These are phyloP conservation scores for Chaetoderma sp. DNA, from an alignment of 2,888 invertebrate species.

Conservation along the genomic window DNA sequence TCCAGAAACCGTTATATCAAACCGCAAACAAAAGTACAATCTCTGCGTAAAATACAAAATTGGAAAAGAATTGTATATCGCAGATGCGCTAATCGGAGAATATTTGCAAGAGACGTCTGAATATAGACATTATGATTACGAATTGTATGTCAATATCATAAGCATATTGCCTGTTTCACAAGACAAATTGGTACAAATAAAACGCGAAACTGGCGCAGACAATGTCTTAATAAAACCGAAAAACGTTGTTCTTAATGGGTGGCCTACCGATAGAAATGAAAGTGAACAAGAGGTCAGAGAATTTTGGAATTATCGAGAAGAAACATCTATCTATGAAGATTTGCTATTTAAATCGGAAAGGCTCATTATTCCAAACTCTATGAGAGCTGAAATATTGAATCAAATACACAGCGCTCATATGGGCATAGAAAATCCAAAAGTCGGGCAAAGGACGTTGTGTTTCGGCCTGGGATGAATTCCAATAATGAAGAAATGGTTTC, in stretches of 20 bases:
- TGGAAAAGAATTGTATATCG: background rate
- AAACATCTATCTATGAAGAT: constrained; percentile 1
- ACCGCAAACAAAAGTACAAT: constrained; percentile 11
- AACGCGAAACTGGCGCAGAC: constrained; percentile 20
- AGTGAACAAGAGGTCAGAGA: constrained; percentile 7
- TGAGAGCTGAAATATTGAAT: no score
- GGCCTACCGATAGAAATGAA: constrained; percentile 8
- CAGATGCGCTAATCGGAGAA: background rate
- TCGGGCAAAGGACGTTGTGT: no score
- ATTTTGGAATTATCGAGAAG: constrained; percentile 20
- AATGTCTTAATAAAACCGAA: background rate
- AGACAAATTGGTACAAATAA: constrained; percentile 25
- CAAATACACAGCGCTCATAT: no score
- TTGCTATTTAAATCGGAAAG: background rate
- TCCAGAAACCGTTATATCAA: no score
- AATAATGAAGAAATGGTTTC: no score
- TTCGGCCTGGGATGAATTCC: no score
- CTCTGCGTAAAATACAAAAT: no score
- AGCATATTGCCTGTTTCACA: constrained; percentile 24
- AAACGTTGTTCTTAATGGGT: constrained; percentile 1
- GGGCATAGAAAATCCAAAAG: no score
- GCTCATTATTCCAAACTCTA: no score
- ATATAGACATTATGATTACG: background rate
- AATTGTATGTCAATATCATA: constrained; percentile 20
- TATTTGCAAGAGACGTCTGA: background rate